Percentiles rank a stretch among this genome's conserved stretches.
phyloP scores from a whole-genome alignment of 2,113 vertebrate species.

The Eurypyga helias region DNA sequence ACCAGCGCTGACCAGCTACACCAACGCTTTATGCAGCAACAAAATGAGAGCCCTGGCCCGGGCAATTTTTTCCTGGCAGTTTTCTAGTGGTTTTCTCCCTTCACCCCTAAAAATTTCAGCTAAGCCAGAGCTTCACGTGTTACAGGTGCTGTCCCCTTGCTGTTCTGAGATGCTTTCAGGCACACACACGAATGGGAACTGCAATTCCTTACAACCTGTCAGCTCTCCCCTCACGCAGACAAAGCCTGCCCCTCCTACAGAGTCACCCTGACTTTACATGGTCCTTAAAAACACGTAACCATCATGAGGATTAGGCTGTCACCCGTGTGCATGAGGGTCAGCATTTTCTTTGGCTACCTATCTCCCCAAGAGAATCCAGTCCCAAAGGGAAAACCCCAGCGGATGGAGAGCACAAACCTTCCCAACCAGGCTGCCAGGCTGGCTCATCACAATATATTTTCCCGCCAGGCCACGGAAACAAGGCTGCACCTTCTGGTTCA shows the following conservation, averaged over 20 bases:
- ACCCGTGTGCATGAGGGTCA: fast-evolving
- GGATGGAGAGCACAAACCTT: not conserved
- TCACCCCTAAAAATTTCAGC: not conserved
- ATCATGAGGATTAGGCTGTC: not conserved
- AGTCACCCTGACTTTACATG: not conserved
- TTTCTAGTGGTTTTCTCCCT: not conserved
- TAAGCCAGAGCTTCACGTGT: not conserved
- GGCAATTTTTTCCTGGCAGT: not conserved
- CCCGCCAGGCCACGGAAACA: not conserved
- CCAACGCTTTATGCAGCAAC: fast-evolving
- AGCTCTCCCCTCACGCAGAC: not conserved
- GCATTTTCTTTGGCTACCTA: not conserved
- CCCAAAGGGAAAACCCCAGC: not conserved
- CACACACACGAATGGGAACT: not conserved
- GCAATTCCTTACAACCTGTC: not conserved
- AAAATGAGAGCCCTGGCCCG: not conserved
- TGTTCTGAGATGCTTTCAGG: not conserved
- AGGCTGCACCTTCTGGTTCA: not conserved
- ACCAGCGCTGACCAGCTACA: not conserved
- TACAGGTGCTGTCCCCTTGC: not conserved
- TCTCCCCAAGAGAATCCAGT: not conserved
- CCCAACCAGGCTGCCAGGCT: not conserved
- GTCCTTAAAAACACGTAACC: not conserved
- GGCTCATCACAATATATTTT: not conserved
- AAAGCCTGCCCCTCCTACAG: not conserved